Evolutionary conservation across 1,140 invertebrate species (phyloP).

Genomic region (Brachionus calyciflorus): DNA sequence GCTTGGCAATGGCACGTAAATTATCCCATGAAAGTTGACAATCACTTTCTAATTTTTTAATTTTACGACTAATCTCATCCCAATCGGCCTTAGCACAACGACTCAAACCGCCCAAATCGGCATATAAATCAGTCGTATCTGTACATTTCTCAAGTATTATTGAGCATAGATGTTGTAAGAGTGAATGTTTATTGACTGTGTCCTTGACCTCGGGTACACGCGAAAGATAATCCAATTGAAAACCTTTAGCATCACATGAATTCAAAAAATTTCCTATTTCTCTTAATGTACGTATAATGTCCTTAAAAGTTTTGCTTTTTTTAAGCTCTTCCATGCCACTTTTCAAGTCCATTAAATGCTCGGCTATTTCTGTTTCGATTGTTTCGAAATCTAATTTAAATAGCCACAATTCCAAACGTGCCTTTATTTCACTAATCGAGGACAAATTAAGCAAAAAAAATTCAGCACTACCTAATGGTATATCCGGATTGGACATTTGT

Average conservation of each 20-base stretch:
- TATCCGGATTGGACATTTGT: constrained; percentile 83
- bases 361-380: constrained; percentile 92
- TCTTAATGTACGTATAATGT: constrained; percentile 84
- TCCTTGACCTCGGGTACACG: constrained; percentile 99
- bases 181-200: constrained; percentile 94
- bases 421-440: constrained; percentile 89
- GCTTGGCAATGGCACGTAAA: constrained; percentile 89
- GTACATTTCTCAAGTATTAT: constrained; percentile 95
- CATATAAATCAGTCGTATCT: constrained; percentile 87
- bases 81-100: constrained; percentile 67
- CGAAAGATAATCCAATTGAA: constrained; percentile 92
- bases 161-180: constrained; percentile 92
- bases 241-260: constrained; percentile 87
- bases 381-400: constrained; percentile 98
- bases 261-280: constrained; percentile 96
- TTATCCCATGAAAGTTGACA: constrained; percentile 97
- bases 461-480: constrained; percentile 92
- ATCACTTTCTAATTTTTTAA: constrained; percentile 83
- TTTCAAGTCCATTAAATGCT: constrained; percentile 96
- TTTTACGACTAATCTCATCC: constrained; percentile 65
- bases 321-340: constrained; percentile 78
- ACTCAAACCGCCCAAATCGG: constrained; percentile 70
- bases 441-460: constrained; percentile 92
- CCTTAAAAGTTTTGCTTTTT: constrained; percentile 84
- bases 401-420: constrained; percentile 91